Conservation (phyloP, 2,113 vertebrate species). For the Taurulus bubalis region DNA sequence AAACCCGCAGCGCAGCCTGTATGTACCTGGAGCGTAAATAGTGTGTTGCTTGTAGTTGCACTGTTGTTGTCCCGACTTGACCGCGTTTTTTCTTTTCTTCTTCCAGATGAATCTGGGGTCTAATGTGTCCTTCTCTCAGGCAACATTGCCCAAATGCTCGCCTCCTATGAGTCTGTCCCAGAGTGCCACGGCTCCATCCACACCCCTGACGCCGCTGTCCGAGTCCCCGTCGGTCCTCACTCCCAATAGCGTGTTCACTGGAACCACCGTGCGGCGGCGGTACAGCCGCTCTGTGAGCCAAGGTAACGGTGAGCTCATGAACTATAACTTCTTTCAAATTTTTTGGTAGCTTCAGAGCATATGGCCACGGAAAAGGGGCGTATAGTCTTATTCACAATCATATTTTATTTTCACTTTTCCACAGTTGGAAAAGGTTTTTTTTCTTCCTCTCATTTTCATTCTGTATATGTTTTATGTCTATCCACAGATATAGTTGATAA, state of each 20-base stretch:
- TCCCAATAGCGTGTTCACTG: slow-evolving; percentile 91
- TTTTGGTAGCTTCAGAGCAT: background rate
- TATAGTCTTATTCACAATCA: background rate
- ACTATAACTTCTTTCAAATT: background rate
- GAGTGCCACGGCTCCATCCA: slow-evolving; percentile 94
- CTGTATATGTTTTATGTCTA: slow-evolving; percentile 22
- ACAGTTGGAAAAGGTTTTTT: no score
- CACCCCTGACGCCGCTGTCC: slow-evolving; percentile 91
- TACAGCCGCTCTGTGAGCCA: slow-evolving; percentile 96
- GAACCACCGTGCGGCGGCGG: slow-evolving; percentile 92
- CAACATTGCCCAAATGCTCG: slow-evolving; percentile 88
- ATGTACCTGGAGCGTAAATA: slow-evolving; percentile 76
- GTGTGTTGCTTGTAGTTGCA: slow-evolving; percentile 24
- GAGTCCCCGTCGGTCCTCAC: slow-evolving; percentile 94
- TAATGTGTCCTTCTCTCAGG: slow-evolving; percentile 91
- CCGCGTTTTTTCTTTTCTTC: slow-evolving; percentile 1
- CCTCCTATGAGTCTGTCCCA: slow-evolving; percentile 94
- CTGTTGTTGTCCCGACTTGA: slow-evolving; percentile 31
- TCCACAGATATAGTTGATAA: slow-evolving; percentile 97
- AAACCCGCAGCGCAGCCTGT: slow-evolving; percentile 95
- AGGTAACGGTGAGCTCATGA: slow-evolving; percentile 82
- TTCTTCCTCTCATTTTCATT: background rate
- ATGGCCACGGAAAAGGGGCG: background rate
- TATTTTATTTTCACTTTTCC: no score
- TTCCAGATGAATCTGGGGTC: slow-evolving; percentile 92